Evolutionary conservation across 2,888 invertebrate species (phyloP), one percentile per base, ranked within the genome.

Genomic region (Drosophila birchii): DNA sequence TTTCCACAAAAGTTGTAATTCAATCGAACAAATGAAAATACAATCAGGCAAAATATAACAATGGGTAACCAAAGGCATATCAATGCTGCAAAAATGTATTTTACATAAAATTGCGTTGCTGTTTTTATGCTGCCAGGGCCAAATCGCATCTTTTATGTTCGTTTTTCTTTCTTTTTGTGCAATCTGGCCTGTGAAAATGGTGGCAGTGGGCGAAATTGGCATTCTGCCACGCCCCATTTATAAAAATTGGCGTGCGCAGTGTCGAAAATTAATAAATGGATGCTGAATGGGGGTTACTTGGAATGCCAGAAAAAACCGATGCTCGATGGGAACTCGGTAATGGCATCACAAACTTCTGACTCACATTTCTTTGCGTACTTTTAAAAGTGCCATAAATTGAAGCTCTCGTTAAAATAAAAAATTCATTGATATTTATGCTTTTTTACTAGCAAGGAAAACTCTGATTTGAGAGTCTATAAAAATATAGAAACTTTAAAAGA

Each of bases 241-340:
- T 71, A 73, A 81, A 80, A 78, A 68, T 67, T 57, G n/a, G 20
- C 32, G 69, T 63, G 74, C 69, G 75, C 69, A 51, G 18, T 76
- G 83, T 80, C 78, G 72, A 87, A 88, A 86, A 81, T 88, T 88
- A 86, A 88, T 86, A 81, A 86, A 86, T 76, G 77, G 71, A 54
- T 72, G 59, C 70, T 60, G 80, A 67, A 67, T 67, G 51, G 34
- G 34, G 32, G 34, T 38, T 56, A 34, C 56, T 60, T 41, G 11
- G 23, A 34, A 3, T 23, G 56, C 78, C 55, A 64, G 75, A 58
- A 67, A 77, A 78, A 69, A 69, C 67, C 26, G 26, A 44, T 62
- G 38, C 59, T 38, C 53, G 26, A 29, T n/a, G 41, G 44, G 18
- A 51, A 54, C 70, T 64, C 59, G 60, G 69, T 61, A 78, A 80